Conservation (phyloP, 2,113 vertebrate genomes). For the Accipiter cooperii region DNA sequence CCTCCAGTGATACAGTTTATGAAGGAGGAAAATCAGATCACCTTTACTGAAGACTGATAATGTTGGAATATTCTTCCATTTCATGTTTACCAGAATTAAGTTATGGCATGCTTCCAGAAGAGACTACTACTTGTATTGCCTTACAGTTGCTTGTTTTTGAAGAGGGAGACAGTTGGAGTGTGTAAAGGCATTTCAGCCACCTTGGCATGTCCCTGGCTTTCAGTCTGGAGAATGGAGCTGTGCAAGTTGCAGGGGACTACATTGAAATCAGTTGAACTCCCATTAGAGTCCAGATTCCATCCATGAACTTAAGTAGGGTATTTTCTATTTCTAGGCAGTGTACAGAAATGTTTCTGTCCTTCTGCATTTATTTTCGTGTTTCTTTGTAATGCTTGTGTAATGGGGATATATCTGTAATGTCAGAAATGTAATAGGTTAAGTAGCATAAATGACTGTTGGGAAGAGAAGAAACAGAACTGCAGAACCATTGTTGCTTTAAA, state of each 20-base stretch:
- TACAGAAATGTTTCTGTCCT: background rate
- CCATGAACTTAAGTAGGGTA: background rate
- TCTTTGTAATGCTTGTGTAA: background rate
- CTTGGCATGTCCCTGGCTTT: background rate
- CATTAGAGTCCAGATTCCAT: constrained; percentile 1
- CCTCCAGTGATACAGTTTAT: background rate
- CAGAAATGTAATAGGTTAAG: background rate
- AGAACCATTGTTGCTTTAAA: background rate
- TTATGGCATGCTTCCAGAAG: background rate
- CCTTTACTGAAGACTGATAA: background rate
- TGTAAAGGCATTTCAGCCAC: background rate
- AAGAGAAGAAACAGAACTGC: background rate
- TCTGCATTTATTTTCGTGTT: constrained; percentile 3
- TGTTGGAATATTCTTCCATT: background rate
- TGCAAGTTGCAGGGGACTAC: background rate
- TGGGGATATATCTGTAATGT: constrained; percentile 14
- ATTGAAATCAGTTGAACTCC: background rate
- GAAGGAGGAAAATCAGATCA: background rate
- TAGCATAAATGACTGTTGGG: background rate
- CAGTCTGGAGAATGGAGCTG: background rate
- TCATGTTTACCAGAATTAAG: background rate
- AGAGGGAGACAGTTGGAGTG: background rate
- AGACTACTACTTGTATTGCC: background rate
- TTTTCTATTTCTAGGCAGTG: constrained; percentile 15
- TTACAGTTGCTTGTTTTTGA: background rate